A percentile compares a stretch with the other conserved stretches of the same genome.
Conservation (phyloP, 2,113 vertebrate genomes). For the Melospiza melodia region DNA sequence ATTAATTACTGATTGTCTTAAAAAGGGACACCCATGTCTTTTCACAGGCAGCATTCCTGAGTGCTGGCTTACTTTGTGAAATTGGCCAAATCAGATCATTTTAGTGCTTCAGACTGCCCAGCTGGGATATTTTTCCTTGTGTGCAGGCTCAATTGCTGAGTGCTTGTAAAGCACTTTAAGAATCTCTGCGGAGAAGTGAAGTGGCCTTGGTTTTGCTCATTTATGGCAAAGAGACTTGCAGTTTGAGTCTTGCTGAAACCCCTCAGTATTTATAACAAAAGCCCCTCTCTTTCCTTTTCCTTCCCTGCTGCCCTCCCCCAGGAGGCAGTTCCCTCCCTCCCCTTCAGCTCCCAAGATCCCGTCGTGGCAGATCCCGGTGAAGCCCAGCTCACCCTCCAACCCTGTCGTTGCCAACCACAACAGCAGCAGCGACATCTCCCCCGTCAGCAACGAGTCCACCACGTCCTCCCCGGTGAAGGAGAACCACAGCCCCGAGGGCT, state of each 20-base stretch:
- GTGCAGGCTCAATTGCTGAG: background rate
- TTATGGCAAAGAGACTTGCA: background rate
- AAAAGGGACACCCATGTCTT: background rate
- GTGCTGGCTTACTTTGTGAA: background rate
- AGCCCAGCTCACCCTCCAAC: slow-evolving; percentile 79
- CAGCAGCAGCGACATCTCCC: slow-evolving; percentile 98
- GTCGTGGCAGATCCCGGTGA: slow-evolving; percentile 94
- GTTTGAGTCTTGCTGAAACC: background rate
- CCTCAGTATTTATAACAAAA: slow-evolving; percentile 8
- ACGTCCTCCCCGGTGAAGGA: slow-evolving; percentile 89
- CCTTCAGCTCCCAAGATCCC: slow-evolving; percentile 93
- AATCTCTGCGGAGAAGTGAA: slow-evolving; percentile 5
- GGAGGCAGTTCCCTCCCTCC: slow-evolving; percentile 94
- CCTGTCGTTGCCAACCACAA: slow-evolving; percentile 82
- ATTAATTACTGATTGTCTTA: slow-evolving; percentile 1
- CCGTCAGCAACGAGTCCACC: slow-evolving; percentile 90
- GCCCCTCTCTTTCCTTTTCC: slow-evolving; percentile 7
- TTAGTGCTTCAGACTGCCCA: background rate
- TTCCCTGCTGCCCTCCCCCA: slow-evolving; percentile 39
- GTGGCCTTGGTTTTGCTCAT: background rate
- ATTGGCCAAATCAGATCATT: background rate
- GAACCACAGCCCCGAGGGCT: slow-evolving; percentile 82
- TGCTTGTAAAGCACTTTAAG: slow-evolving; percentile 30
- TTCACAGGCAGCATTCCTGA: background rate
- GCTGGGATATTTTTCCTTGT: background rate